Base-by-base conservation (phyloP, 2,797 vertebrate genomes). In the Lophius americanus region DNA sequence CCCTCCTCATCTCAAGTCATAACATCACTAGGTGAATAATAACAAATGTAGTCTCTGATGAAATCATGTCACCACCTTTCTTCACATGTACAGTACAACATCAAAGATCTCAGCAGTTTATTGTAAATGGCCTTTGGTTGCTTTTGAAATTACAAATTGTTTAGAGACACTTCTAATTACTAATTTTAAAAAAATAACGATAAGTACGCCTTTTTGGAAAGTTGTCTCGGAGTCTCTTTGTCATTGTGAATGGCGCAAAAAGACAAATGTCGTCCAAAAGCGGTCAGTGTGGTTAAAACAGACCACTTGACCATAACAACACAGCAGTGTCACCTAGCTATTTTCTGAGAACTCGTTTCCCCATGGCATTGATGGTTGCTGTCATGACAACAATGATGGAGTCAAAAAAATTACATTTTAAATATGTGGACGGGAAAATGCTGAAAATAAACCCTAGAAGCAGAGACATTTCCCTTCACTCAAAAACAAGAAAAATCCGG, bases 281-380 rank as follows among this genome's bases (percentile, higher is more conserved):
- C 58, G 79, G 71, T 51, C 65, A 60, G 57, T 57, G 59, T 63
- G 13, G 2, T 62, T 32, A 11, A 46, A 53, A 76, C 53, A 9
- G 9, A 64, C 46, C 13, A 64, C 43, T 75, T 74, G 64, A 59
- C 47, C 44, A 36, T 8, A 44, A 53, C 23, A 69, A 52, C 42
- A 66, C 33, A 67, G 12, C 7, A 53, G 67, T 72, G 70, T 51
- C 80, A 73, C 69, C 64, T 63, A 79, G 83, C 68, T 83, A 23
- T 5, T 5, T 83, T 54, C 13, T 0, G 7, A 68, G 57, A 79
- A 60, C 60, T 73, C 64, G 52, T 44, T 79, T 83, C 75, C 74
- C 70, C 64, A 5, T 37, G 65, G 76, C 85, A 72, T 57, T 70
- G 13, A 68, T 51, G 68, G 51, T 51, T 73, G 62, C 39, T 79